phyloP scores from a whole-genome alignment of 2,113 vertebrate genomes.

The Xyliphius kryptos region DNA sequence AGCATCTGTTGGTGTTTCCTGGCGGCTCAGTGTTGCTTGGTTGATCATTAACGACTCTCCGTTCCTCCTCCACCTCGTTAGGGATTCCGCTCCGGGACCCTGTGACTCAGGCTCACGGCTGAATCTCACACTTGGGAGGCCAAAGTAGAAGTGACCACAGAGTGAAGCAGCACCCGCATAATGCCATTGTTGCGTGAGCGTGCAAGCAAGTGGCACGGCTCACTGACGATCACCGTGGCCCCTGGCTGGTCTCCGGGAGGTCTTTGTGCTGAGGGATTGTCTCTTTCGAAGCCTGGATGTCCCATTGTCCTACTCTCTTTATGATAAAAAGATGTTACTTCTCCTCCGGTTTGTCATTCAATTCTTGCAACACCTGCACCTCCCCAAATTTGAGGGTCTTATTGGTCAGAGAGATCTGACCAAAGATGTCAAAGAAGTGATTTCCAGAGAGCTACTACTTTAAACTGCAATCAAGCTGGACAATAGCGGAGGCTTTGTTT shows the following conservation, averaged over 20 bases:
- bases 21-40: background rate
- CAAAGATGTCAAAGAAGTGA: background rate
- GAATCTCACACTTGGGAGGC: constrained; percentile 30
- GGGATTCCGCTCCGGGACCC: constrained; percentile 23
- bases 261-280: constrained; percentile 39
- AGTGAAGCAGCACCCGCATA: constrained; percentile 31
- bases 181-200: constrained; percentile 29
- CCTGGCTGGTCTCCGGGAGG: constrained; percentile 18
- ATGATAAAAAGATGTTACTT: constrained; percentile 20
- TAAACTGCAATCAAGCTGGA: constrained; percentile 29
- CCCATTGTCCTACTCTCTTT: constrained; percentile 26
- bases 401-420: background rate
- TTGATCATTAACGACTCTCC: constrained; percentile 17
- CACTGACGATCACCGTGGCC: constrained; percentile 22
- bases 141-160: constrained; percentile 2
- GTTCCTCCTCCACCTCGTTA: constrained; percentile 14
- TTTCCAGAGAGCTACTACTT: constrained; percentile 15
- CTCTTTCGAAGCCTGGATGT: constrained; percentile 30
- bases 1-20: constrained; percentile 2
- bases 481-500: constrained; percentile 30
- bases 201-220: constrained; percentile 1
- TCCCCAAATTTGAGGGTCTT: constrained; percentile 13
- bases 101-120: constrained; percentile 11
- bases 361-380: constrained; percentile 23
- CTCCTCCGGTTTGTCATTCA: constrained; percentile 29